Conservation (phyloP, 2,888 invertebrate species). For the Brenthis daphne region DNA sequence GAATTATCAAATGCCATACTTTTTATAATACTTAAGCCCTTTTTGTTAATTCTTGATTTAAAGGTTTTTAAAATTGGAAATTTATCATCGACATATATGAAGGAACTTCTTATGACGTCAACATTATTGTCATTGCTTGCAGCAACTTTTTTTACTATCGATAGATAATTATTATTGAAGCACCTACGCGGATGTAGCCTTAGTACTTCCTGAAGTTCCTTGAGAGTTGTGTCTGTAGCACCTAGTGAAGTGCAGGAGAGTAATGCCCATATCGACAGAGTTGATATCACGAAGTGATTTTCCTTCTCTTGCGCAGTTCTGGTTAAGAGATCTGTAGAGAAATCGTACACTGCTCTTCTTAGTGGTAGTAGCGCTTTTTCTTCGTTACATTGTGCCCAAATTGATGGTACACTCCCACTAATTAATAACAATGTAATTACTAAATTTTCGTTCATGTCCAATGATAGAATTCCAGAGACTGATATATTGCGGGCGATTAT, state of each 20-base stretch:
- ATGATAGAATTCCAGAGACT: conserved; percentile 27
- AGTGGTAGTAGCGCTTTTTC: conserved; percentile 41
- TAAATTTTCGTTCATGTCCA: conserved; percentile 41
- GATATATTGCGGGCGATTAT: conserved; percentile 13
- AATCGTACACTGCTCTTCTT: conserved; percentile 48
- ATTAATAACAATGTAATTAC: conserved; percentile 38
- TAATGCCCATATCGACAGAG: conserved; percentile 65
- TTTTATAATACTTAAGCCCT: conserved; percentile 52
- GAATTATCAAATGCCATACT: conserved; percentile 52
- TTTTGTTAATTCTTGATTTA: conserved; percentile 42
- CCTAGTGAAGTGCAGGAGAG: conserved; percentile 60
- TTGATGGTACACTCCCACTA: conserved; percentile 40
- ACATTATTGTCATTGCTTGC: conserved; percentile 41
- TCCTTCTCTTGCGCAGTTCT: conserved; percentile 58
- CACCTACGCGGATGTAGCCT: conserved; percentile 56
- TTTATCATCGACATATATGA: conserved; percentile 56
- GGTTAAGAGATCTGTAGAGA: conserved; percentile 43
- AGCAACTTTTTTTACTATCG: conserved; percentile 50
- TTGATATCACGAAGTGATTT: conserved; percentile 64
- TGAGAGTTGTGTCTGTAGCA: conserved; percentile 54
- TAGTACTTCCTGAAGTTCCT: conserved; percentile 56
- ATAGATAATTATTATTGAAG: conserved; percentile 61
- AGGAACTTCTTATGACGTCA: conserved; percentile 56
- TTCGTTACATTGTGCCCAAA: conserved; percentile 44
- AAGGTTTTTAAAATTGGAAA: conserved; percentile 51